Evolutionary conservation across 1,140 invertebrate species (phyloP), one percentile per base, ranked within the genome.

Genomic region (Antheraea mylitta): DNA sequence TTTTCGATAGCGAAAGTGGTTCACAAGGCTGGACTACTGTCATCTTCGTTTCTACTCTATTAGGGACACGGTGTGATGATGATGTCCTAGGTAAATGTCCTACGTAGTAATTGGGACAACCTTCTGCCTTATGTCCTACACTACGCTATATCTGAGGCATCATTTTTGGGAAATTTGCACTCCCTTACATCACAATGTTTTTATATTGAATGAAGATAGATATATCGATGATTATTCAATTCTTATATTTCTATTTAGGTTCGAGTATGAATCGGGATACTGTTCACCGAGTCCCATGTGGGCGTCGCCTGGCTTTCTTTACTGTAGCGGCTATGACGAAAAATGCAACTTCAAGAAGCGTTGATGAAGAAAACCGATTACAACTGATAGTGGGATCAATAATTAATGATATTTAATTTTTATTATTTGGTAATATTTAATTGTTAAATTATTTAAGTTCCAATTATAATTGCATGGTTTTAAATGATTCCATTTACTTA

Each of bases 241-340:
- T 53, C 0, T 6, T 11, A 53, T 16, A 16, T 53, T 53, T 16
- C 16, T 16, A 53, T 53, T 6, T 53, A 53, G 45, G 45, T 53
- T 53, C 6, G 45, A 53, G 70, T 69, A 73, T 37, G 82, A 88
- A 66, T 87, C 85, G 48, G 83, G 84, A 18, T 86, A 86, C 70
- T 67, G 64, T 18, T 79, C 84, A 19, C 75, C 74, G 48, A 76
- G 68, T 65, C 76, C 77, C 9, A 72, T 59, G 63, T 75, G 3
- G 59, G 42, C 37, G 18, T 69, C 67, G 4, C 67, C 67, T 8
- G 58, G 63, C 13, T 30, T 80, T 18, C 60, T 80, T 7, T 84
- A 84, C 59, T 86, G 80, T 59, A 82, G 82, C 61, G 85, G 83
- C 8, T 68, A 64, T 1, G 70, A 66, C 0, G 69, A 68, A 45